phyloP scores from a whole-genome alignment of 30 jellyfish, hydroid and myxozoan genomes.

The Hydra vulgaris region DNA sequence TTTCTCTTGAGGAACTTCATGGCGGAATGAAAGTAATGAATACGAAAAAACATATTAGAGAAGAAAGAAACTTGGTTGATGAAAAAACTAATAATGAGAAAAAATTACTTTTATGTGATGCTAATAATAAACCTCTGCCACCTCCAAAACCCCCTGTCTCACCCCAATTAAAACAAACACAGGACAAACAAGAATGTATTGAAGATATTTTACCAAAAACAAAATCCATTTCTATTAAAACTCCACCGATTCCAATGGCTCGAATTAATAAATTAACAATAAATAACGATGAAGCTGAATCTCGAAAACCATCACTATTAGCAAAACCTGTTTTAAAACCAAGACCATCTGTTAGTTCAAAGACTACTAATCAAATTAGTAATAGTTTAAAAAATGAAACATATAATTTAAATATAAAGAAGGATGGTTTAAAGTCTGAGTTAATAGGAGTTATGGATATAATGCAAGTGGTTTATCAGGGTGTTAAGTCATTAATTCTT shows the following conservation, averaged over 20 bases:
- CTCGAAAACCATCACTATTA: conserved; percentile 13
- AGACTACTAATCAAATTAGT: conserved; percentile 11
- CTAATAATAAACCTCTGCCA: conserved; percentile 63
- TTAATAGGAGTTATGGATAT: conserved; percentile 54
- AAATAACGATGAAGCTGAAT: not conserved
- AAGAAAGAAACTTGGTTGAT: not conserved
- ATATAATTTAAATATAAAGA: not conserved
- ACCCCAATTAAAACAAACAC: not conserved
- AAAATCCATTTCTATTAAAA: not conserved
- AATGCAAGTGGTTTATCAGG: conserved; percentile 31
- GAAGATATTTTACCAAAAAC: not conserved
- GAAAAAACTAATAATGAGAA: conserved; percentile 11
- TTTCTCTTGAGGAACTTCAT: conserved; percentile 22
- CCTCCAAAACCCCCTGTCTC: conserved; percentile 28
- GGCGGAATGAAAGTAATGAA: conserved; percentile 8
- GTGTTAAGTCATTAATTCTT: conserved; percentile 36
- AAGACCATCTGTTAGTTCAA: conserved; percentile 21
- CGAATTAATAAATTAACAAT: not conserved
- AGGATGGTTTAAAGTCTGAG: conserved; percentile 30
- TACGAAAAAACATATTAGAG: conserved; percentile 5
- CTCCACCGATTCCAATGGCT: not conserved
- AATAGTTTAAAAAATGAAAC: not conserved
- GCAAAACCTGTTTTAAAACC: conserved; percentile 42
- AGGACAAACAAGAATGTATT: not conserved
- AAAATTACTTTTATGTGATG: conserved; percentile 10